Evolutionary conservation across 1,140 invertebrate species (phyloP).

Genomic region (Tribolium castaneum): DNA sequence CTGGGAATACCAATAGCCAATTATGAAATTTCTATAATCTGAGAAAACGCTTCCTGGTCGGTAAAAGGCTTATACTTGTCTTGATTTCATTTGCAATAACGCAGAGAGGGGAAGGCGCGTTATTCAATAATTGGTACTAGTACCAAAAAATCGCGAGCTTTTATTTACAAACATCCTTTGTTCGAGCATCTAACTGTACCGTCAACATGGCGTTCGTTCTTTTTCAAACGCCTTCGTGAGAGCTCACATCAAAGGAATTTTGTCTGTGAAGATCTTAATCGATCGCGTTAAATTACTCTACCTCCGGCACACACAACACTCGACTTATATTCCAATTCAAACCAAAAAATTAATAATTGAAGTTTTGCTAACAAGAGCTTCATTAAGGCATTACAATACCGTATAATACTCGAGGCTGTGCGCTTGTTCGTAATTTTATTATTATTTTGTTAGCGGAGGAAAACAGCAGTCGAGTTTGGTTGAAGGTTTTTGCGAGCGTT

Average conservation of each 20-base stretch:
- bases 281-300: not conserved
- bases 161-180: conserved; percentile 26
- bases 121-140: not conserved
- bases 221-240: not conserved
- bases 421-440: not conserved
- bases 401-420: not conserved
- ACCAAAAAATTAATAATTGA: not conserved
- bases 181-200: not conserved
- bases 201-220: not conserved
- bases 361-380: not conserved
- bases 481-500: not conserved
- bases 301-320: not conserved
- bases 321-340: not conserved
- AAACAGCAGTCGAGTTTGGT: not conserved
- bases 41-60: conserved; percentile 2
- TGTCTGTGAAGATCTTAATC: not conserved
- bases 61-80: not conserved
- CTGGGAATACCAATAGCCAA: not conserved
- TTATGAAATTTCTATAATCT: conserved; percentile 23
- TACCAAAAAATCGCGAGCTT: conserved; percentile 1
- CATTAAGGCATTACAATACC: not conserved
- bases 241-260: not conserved
- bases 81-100: not conserved
- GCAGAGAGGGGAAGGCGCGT: not conserved
- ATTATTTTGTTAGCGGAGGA: not conserved